These are phyloP conservation scores for Callionymus lyra DNA, from an alignment of 2,113 vertebrate species.

Conservation along the genomic window DNA sequence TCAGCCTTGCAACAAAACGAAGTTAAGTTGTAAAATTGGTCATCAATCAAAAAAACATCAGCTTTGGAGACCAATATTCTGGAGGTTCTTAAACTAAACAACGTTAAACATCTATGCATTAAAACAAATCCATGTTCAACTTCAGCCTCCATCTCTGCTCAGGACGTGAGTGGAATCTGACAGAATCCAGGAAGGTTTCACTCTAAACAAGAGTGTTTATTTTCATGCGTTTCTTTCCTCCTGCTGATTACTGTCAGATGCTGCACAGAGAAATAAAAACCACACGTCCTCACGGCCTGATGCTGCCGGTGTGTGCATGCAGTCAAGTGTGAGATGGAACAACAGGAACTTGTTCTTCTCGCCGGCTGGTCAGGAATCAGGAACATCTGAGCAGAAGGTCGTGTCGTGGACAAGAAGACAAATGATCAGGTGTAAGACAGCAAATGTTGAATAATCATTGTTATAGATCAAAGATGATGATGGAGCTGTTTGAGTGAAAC, in stretches of 20 bases:
- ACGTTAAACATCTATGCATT: neutral
- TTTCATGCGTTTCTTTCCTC: constrained; percentile 72
- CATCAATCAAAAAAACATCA: too few species aligned
- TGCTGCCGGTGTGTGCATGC: constrained; percentile 19
- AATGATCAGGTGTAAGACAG: too few species aligned
- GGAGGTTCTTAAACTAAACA: too few species aligned
- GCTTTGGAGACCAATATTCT: too few species aligned
- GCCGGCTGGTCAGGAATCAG: neutral
- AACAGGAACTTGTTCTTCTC: constrained; percentile 11
- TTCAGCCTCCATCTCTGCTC: constrained; percentile 32
- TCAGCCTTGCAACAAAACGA: too few species aligned
- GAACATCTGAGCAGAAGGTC: constrained; percentile 9
- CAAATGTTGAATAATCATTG: too few species aligned
- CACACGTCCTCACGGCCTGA: constrained; percentile 21
- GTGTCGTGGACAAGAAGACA: too few species aligned
- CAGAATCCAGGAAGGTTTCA: constrained; percentile 78
- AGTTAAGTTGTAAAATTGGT: too few species aligned
- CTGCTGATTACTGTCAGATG: constrained; percentile 85
- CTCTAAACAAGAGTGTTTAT: constrained; percentile 82
- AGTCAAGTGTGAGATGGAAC: constrained; percentile 2
- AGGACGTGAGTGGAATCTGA: constrained; percentile 66
- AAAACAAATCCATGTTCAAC: too few species aligned
- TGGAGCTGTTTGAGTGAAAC: too few species aligned
- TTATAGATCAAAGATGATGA: too few species aligned
- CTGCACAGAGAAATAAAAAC: constrained; percentile 46